Base-by-base conservation (phyloP, 2,797 vertebrate species). In the Enteromius thamalakanensis region DNA sequence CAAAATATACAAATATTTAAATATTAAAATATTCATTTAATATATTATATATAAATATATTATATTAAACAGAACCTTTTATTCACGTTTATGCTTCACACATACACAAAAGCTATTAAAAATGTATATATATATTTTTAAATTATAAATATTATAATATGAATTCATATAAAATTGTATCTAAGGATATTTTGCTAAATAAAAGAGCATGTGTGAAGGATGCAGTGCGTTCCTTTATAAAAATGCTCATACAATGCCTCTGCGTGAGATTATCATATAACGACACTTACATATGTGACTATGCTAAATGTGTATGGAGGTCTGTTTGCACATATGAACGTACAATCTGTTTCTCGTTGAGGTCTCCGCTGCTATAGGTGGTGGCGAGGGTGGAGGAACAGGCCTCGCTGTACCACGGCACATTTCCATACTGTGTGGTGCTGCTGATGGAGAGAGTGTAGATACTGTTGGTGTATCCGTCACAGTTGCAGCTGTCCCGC, bases 401-500 rank as follows among this genome's bases (percentile, higher is more conserved):
- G 90, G 97, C 97, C 92, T 99, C 98, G 11, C 98, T 99, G 95
- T 99, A 99, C 98, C 98, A 99, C 45, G 98, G 97, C 91, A 99
- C 97, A 0, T 95, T 97, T 85, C 98, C 97, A 0, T 95, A 92
- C 93, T 99, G 97, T 0, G 97, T 98, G 92, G 96, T 97, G 89
- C 98, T 99, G 95, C 98, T 99, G 93, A 99, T 99, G 92, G 98
- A 99, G 88, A 99, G 94, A 0, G 97, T 99, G 93, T 98, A 98
- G 91, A 99, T 99, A 93, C 97, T 99, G 94, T 99, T 99, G 92
- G 98, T 99, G 94, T 99, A 99, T 90, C 98, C 98, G 0, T 99
- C 98, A 2, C 98, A 99, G 94, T 99, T 99, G 88, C 98, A 99
- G 95, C 96, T 99, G 96, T 99, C 98, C 14, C 96, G 96, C 82